These are phyloP conservation scores for Lepidocyrtinus sp. DNA, from an alignment of 2,888 invertebrate species.

Conservation along the genomic window DNA sequence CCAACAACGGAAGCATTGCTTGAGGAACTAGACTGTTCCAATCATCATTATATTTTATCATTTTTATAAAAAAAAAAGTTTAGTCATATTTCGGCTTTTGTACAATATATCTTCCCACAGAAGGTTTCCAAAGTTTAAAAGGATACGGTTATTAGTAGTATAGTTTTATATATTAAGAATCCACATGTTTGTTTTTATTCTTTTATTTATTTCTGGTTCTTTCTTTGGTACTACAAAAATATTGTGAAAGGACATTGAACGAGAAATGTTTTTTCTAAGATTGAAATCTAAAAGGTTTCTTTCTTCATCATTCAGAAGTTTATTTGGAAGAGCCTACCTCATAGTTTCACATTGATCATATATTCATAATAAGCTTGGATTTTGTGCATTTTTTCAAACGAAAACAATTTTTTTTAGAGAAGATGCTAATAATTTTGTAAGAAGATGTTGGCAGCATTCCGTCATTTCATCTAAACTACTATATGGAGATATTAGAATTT, in stretches of 20 bases:
- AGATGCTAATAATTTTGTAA: too few relatives aligned
- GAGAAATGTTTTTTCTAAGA: background rate
- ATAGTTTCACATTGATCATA: too few relatives aligned
- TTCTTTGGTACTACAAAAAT: background rate
- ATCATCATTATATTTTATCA: background rate
- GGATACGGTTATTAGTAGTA: background rate
- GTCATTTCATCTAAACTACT: background rate
- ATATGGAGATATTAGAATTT: background rate
- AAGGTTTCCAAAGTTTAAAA: background rate
- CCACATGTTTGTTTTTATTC: background rate
- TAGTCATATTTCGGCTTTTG: background rate
- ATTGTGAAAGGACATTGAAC: background rate
- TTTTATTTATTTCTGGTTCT: background rate
- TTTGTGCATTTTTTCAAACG: background rate
- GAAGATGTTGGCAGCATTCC: constrained; percentile 8
- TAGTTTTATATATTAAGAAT: background rate
- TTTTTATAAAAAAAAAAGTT: background rate
- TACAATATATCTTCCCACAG: background rate
- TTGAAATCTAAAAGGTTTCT: background rate
- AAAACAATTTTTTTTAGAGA: background rate
- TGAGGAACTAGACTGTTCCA: background rate
- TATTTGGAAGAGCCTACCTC: too few relatives aligned
- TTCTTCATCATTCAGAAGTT: constrained; percentile 3
- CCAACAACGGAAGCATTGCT: background rate
- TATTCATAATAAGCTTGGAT: background rate